A percentile compares a stretch with the other conserved stretches of the same genome.
Evolutionary conservation across 2,797 vertebrate genomes (phyloP).

Genomic region (Myotis findleyi): DNA sequence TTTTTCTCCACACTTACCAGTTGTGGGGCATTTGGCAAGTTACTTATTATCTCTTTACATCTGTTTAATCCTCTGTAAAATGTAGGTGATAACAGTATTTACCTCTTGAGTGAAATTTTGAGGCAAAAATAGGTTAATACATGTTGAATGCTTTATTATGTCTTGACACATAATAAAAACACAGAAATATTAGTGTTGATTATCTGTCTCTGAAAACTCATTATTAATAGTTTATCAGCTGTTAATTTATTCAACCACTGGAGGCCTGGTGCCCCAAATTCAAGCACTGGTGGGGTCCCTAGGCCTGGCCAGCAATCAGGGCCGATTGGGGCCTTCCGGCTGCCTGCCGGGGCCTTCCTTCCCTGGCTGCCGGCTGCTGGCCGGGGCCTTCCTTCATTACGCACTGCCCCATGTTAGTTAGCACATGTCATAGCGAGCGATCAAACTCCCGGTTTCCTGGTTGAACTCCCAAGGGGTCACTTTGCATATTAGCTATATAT

Average conservation of each 20-base stretch:
- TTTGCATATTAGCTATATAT: too few relatives aligned
- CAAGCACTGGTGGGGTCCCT: too few relatives aligned
- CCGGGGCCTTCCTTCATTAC: too few relatives aligned
- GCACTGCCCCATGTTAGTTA: too few relatives aligned
- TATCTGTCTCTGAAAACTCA: background rate
- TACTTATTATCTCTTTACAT: background rate
- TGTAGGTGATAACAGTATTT: background rate
- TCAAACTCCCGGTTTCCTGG: too few relatives aligned
- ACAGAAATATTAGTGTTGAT: background rate
- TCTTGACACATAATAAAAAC: background rate
- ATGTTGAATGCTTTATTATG: background rate
- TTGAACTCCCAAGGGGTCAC: too few relatives aligned
- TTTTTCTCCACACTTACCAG: background rate
- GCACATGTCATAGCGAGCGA: too few relatives aligned
- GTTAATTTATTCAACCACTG: background rate
- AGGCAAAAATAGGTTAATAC: background rate
- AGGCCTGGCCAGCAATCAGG: too few relatives aligned
- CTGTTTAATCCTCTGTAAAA: background rate
- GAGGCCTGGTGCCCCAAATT: too few relatives aligned
- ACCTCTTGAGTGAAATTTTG: background rate
- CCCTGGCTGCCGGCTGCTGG: too few relatives aligned
- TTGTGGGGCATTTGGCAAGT: background rate
- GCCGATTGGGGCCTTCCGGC: too few relatives aligned
- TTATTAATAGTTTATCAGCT: background rate
- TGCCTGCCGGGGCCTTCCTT: too few relatives aligned